These are phyloP conservation scores for Sminthurinus aureus DNA, from an alignment of 2,888 invertebrate species.

Conservation along the genomic window DNA sequence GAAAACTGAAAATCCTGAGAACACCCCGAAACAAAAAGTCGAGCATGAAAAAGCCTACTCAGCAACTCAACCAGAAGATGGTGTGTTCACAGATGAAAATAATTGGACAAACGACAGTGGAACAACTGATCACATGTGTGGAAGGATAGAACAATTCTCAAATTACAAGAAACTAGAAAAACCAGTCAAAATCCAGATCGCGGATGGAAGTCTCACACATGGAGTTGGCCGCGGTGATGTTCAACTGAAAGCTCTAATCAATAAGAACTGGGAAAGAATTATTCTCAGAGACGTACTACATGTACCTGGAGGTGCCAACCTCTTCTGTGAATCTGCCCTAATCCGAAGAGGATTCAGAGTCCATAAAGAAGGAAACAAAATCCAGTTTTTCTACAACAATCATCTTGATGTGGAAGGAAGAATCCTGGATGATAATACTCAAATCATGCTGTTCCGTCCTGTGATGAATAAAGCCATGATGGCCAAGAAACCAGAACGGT, in stretches of 20 bases:
- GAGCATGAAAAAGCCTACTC: not conserved
- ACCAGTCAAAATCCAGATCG: not conserved
- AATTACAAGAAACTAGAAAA: not conserved
- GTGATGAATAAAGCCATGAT: not conserved
- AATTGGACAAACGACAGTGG: slow-evolving; percentile 30
- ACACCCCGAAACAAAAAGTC: too few species aligned
- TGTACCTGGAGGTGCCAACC: slow-evolving; percentile 32
- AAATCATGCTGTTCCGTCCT: slow-evolving; percentile 41
- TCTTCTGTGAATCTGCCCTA: too few species aligned
- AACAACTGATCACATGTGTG: slow-evolving; percentile 16
- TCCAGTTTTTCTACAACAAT: slow-evolving; percentile 7
- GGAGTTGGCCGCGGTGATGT: not conserved
- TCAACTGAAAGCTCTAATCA: slow-evolving; percentile 2
- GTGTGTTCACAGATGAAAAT: not conserved
- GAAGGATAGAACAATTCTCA: not conserved
- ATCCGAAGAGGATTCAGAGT: too few species aligned
- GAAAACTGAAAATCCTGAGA: not conserved
- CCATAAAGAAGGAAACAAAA: slow-evolving; percentile 23
- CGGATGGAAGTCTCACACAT: not conserved
- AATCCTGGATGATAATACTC: too few species aligned
- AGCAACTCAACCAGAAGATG: not conserved
- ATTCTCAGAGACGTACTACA: slow-evolving; percentile 27
- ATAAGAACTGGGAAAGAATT: slow-evolving; percentile 11
- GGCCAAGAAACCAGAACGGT: not conserved
- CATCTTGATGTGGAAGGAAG: not conserved